phyloP scores from a whole-genome alignment of 2,113 vertebrate genomes.

The Dipodomys ordii region DNA sequence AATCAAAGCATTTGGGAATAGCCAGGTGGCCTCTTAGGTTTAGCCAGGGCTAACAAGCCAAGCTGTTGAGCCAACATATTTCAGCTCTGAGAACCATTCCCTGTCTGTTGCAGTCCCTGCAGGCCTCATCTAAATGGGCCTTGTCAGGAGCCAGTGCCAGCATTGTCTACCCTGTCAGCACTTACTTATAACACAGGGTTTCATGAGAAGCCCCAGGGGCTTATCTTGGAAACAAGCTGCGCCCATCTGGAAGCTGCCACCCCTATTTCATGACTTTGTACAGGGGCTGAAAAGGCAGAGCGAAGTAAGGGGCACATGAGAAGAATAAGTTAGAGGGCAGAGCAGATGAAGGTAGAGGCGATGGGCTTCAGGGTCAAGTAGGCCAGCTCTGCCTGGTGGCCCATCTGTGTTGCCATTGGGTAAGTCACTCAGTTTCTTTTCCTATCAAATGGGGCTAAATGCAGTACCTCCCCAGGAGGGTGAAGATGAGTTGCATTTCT shows the following conservation, averaged over 20 bases:
- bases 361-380: neutral
- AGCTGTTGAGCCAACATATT: conserved; percentile 50
- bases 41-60: neutral
- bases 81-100: neutral
- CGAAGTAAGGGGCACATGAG: neutral
- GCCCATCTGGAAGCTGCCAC: neutral
- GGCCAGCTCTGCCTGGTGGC: neutral
- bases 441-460: neutral
- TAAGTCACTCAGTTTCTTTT: neutral
- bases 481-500: neutral
- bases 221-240: neutral
- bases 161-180: neutral
- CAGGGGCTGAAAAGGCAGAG: neutral
- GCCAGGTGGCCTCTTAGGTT: conserved; percentile 40
- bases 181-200: neutral
- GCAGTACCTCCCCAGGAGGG: neutral
- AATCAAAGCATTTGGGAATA: conserved; percentile 39
- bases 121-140: conserved; percentile 6
- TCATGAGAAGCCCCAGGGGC: neutral
- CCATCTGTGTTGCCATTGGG: neutral
- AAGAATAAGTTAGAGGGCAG: neutral
- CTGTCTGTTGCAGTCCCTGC: neutral
- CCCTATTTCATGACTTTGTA: neutral
- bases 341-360: neutral
- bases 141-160: conserved; percentile 38